Evolutionary conservation across 2,888 invertebrate genomes (phyloP).

Genomic region (Drosophila aldrichi): DNA sequence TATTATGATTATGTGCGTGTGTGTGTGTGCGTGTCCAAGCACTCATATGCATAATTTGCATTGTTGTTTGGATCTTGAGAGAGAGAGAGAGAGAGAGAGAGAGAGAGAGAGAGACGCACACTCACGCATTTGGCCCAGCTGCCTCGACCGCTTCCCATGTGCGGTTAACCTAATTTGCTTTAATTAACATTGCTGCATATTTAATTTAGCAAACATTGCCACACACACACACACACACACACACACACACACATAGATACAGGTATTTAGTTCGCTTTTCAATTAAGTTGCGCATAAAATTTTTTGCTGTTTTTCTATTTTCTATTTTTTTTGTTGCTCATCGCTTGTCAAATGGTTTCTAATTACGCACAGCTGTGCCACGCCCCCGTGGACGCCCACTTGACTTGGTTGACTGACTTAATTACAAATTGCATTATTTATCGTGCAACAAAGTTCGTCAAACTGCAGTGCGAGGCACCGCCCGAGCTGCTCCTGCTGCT

Average conservation of each 20-base stretch:
- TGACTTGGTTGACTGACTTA: constrained; percentile 73
- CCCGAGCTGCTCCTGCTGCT: not conserved
- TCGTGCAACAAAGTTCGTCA: constrained; percentile 78
- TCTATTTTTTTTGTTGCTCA: constrained; percentile 34
- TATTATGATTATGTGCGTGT: too few relatives aligned
- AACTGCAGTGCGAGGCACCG: constrained; percentile 51
- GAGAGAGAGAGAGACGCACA: not conserved
- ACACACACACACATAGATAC: not conserved
- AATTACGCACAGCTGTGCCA: constrained; percentile 56
- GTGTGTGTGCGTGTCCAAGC: constrained; percentile 23
- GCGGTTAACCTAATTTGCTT: constrained; percentile 80
- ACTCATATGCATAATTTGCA: constrained; percentile 30
- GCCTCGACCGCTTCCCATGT: constrained; percentile 1
- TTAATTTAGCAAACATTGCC: constrained; percentile 69
- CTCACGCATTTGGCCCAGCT: not conserved
- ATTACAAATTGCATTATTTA: constrained; percentile 81
- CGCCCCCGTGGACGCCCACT: constrained; percentile 40
- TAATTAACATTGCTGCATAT: constrained; percentile 78
- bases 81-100: not conserved
- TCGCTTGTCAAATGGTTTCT: constrained; percentile 60
- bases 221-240: constrained; percentile 19
- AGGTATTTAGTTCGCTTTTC: constrained; percentile 66
- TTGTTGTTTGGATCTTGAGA: constrained; percentile 23
- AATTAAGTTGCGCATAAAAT: constrained; percentile 53
- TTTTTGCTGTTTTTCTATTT: constrained; percentile 6